Conservation (phyloP, 1,140 invertebrate species). For the Heliconius nattereri region DNA sequence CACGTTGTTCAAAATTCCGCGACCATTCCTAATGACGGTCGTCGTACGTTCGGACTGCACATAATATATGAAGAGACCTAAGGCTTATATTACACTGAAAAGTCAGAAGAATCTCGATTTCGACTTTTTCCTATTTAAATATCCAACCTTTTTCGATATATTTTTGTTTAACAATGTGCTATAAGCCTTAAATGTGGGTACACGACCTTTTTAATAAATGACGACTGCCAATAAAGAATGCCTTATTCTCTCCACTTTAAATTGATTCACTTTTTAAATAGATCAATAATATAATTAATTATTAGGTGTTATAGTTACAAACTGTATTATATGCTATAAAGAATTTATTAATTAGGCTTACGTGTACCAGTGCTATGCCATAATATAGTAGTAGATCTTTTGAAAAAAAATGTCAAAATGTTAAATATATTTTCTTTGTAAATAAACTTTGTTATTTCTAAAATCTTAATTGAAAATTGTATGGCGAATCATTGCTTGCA, state of each 20-base stretch:
- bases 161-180: not conserved
- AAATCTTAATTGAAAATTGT: not conserved
- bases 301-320: not conserved
- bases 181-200: constrained; percentile 9
- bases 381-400: not conserved
- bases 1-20: constrained; percentile 77
- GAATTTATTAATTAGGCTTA: not conserved
- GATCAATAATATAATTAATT: not conserved
- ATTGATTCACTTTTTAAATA: not conserved
- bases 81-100: not conserved
- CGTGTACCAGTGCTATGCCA: not conserved
- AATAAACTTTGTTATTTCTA: not conserved
- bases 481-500: not conserved
- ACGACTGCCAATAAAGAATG: not conserved
- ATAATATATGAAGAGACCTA: constrained; percentile 32
- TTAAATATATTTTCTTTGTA: constrained; percentile 4
- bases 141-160: not conserved
- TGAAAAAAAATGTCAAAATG: not conserved
- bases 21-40: constrained; percentile 18
- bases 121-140: not conserved
- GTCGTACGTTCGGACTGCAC: constrained; percentile 15
- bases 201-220: constrained; percentile 4
- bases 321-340: not conserved
- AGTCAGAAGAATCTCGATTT: not conserved
- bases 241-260: not conserved